Evolutionary conservation across 1,140 invertebrate genomes (phyloP), one percentile per base, ranked within the genome.

Genomic region (Pachypeltis micranthus): DNA sequence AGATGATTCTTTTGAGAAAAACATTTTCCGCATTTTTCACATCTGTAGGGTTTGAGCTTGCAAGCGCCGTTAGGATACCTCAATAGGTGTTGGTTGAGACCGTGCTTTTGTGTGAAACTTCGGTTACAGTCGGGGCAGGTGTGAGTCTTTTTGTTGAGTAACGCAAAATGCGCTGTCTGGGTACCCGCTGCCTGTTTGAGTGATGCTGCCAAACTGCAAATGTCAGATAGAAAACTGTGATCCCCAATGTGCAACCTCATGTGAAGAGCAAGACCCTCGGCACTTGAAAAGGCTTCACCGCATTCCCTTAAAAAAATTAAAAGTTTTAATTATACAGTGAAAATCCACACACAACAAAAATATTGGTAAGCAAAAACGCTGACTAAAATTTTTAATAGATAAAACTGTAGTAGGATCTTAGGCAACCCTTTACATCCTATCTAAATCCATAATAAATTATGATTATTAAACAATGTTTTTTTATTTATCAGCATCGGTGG

Each of bases 1-100:
- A 90, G 73, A 70, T 89, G 86, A 74, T 88, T 88, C 74, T 89
- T 89, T 72, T 90, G 87, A 77, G 88, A 88, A 80, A 92, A 92
- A 19, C 86, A 86, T 73, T 91, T 91, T 47, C 87, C 87, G 71
- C 90, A 92, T 67, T 88, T 86, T 64, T 84, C 81, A 70, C 89
- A 91, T 10, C 87, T 84, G 71, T 85, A 91, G 64, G 85, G 90
- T 73, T 86, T 80, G 64, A 88, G 77, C 47, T 87, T 86, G 70
- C 87, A 89, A 61, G 84, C 85, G n/a, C 86, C 86, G 63, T 88
- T 85, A 7, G 85, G 85, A 70, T 89, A 85, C 59, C 86, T 75
- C 39, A 27, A 24, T 1, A 58, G 26, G 72, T 90, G 88, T 66
- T 88, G 86, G 60, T 86, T 80, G 16, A 90, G 70, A 1, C 88